Evolutionary conservation across 1,140 invertebrate genomes (phyloP).

Genomic region (Cheumatopsyche charites): DNA sequence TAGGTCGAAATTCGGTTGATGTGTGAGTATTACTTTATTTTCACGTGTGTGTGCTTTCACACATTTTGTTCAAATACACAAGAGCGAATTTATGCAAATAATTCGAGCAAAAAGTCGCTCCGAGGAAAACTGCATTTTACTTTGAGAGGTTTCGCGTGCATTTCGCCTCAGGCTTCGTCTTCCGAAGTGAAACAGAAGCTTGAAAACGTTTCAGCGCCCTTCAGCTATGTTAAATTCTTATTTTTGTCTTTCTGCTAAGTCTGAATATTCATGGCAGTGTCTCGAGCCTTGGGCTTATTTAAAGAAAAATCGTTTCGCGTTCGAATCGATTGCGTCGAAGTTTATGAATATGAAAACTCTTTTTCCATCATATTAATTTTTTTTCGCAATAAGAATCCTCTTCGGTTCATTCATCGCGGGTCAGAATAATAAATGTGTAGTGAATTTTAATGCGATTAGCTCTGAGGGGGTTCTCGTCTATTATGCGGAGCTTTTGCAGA

Average conservation of each 20-base stretch:
- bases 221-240: conserved; percentile 30
- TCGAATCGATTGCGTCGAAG: conserved; percentile 33
- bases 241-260: conserved; percentile 40
- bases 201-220: conserved; percentile 34
- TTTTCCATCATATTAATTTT: not conserved
- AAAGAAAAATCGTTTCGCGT: conserved; percentile 14
- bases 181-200: conserved; percentile 25
- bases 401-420: not conserved
- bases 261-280: conserved; percentile 48
- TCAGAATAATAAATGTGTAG: conserved; percentile 19
- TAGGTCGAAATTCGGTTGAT: too few species aligned
- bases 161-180: not conserved
- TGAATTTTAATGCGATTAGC: conserved; percentile 28
- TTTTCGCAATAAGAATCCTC: not conserved
- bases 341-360: conserved; percentile 27
- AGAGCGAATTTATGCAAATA: conserved; percentile 30
- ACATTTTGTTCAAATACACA: not conserved
- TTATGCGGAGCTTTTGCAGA: conserved; percentile 1
- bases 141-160: conserved; percentile 27
- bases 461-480: conserved; percentile 3
- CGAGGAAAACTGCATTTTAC: conserved; percentile 36
- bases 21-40: too few species aligned
- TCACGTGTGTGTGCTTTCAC: not conserved
- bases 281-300: conserved; percentile 45
- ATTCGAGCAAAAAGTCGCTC: conserved; percentile 19